A percentile compares a stretch with the other conserved stretches of the same genome.
Conservation (phyloP, 1,140 invertebrate species). For the Eciton burchellii region DNA sequence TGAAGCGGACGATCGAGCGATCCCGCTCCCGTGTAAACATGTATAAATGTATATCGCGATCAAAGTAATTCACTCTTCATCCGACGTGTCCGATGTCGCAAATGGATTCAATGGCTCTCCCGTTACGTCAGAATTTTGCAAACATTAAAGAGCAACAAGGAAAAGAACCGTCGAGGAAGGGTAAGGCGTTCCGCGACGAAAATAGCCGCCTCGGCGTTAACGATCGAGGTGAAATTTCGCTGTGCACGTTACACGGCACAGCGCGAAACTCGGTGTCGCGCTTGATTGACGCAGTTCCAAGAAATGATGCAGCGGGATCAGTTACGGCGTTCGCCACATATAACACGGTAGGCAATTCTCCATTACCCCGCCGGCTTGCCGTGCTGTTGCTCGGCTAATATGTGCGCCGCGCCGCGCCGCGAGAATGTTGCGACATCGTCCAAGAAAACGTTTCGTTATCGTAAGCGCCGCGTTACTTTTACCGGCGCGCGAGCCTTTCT, state of each 20-base stretch:
- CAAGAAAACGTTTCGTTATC: conserved; percentile 71
- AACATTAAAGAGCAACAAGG: not conserved
- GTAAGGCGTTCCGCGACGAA: conserved; percentile 18
- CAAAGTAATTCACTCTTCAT: too few species aligned
- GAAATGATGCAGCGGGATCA: conserved; percentile 46
- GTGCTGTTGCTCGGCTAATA: conserved; percentile 45
- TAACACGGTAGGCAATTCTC: conserved; percentile 58
- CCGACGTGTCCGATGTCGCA: too few species aligned
- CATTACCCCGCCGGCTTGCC: conserved; percentile 30
- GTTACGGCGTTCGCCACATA: conserved; percentile 48
- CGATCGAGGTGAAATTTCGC: conserved; percentile 47
- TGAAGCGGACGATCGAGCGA: too few species aligned
- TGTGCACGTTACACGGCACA: not conserved
- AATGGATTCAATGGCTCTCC: too few species aligned
- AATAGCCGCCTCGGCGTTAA: conserved; percentile 40
- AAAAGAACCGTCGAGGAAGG: not conserved
- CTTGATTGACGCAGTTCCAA: conserved; percentile 62
- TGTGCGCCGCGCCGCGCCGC: not conserved
- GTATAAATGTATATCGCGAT: too few species aligned
- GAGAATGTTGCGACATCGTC: conserved; percentile 60
- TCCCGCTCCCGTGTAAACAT: too few species aligned
- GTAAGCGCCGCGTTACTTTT: conserved; percentile 61
- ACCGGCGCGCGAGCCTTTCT: conserved; percentile 25
- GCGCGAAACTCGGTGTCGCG: conserved; percentile 31
- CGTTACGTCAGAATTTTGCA: not conserved